Conservation (phyloP, 2,113 vertebrate species). For the Brachyistius frenatus region DNA sequence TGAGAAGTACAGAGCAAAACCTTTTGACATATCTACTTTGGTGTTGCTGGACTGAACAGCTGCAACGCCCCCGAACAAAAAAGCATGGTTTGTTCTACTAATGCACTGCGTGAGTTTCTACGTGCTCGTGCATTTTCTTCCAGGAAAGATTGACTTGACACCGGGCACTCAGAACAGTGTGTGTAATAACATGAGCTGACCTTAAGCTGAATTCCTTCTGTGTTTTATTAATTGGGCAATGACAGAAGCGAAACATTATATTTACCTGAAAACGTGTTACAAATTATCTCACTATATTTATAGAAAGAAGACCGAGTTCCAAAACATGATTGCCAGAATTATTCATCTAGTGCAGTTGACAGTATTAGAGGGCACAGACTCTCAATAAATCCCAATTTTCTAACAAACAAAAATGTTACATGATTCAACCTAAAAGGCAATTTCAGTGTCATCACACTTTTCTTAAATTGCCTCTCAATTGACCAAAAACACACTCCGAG, state of each 20-base stretch:
- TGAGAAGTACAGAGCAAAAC: too few relatives aligned
- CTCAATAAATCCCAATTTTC: slow-evolving; percentile 21
- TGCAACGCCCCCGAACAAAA: too few relatives aligned
- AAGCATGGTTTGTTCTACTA: too few relatives aligned
- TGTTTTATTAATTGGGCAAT: not conserved
- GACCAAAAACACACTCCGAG: slow-evolving; percentile 16
- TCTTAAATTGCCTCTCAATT: slow-evolving; percentile 42
- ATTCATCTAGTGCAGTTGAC: slow-evolving; percentile 13
- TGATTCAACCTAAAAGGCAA: slow-evolving; percentile 26
- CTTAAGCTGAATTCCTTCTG: not conserved
- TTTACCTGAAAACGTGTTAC: not conserved
- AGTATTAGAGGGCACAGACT: slow-evolving; percentile 2
- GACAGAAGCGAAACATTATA: not conserved
- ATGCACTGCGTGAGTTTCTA: too few relatives aligned
- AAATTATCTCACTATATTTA: not conserved
- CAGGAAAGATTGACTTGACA: too few relatives aligned
- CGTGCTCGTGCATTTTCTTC: too few relatives aligned
- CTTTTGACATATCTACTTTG: too few relatives aligned
- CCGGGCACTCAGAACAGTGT: too few relatives aligned
- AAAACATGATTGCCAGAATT: not conserved
- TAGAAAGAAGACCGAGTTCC: not conserved
- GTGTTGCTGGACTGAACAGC: too few relatives aligned
- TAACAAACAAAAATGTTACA: slow-evolving; percentile 21
- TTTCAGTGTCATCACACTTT: slow-evolving; percentile 52
- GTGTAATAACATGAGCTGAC: too few relatives aligned